Base-by-base conservation (phyloP, 2,888 invertebrate species). In the Ichneumoninae sp. region DNA sequence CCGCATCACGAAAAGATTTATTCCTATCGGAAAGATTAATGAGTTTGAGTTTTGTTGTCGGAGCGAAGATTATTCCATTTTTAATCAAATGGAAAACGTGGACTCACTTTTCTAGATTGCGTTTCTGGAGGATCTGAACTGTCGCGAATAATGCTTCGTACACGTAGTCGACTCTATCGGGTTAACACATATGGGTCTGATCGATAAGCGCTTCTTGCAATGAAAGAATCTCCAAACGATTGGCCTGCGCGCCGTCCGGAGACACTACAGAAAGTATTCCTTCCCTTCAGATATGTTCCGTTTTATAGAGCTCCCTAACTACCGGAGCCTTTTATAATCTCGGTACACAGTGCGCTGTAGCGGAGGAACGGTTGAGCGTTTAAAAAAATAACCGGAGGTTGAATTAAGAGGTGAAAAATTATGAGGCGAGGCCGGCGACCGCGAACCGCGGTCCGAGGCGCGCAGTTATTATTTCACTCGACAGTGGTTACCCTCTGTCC, bases 121-220 rank as follows among this genome's bases (percentile, higher is more conserved):
- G 96, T 88, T 98, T 97, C 68, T 97, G 96, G 92, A 99, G 98
- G 88, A 99, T 97, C 92, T 97, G 97, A 85, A 97, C 96, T 0
- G 99, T 99, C 68, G 98, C 98, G 73, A 97, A 96, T 87, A 99
- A 95, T 22, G 99, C 99, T 92, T 98, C 97, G 94, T 99, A 99
- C 2, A 99, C 98, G 92, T 98, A 99, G 93, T 98, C 98, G 19
- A 98, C 96, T 91, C 98, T 96, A 92, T 98, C 98, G 0, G 98
- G 98, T 94, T 99, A 99, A 92, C 99, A 99, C 40, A 3, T 91
- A 99, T 99, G 97, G 0, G 99, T 99, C 86, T 99, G 95, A 94
- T 98, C 98, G 77, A 99, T 96, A 63, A 99, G 95, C 6, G 99
- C 97, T 76, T 99, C 98, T 95, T 99, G 99, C 77, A 99, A 95